Base-by-base conservation (phyloP, 2,113 vertebrate genomes). In the Podarcis muralis region DNA sequence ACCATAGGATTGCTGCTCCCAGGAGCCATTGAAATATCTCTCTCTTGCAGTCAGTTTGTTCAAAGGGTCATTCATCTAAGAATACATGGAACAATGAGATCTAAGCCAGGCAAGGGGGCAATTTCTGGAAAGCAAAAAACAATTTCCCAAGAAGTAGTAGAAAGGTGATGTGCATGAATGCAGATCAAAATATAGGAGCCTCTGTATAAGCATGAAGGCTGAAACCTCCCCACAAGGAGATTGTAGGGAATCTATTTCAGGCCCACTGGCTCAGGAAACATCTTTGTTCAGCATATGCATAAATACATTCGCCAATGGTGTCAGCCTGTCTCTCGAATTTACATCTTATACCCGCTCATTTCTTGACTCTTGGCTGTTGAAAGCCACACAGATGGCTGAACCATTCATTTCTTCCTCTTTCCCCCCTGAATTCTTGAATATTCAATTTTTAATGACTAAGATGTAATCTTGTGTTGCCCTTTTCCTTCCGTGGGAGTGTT, bases 371-470 rank as follows among this genome's bases (percentile, higher is more conserved):
- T 91, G 75, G 62, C 30, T 66, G 35, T 4, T 37, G 89, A 85
- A 93, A 93, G 86, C 83, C 1, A 12, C 6, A n/a, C 75, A 93
- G 12, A 88, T 88, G 79, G 72, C 30, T 83, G 62, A 43, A 88
- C 40, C 78, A 91, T 90, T 89, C 18, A 77, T 88, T 76, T 48
- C 2, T 88, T 43, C 59, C 12, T 30, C 0, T 32, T 85, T 65
- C 9, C 6, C 0, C 9, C 11, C 71, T 4, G 35, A 37, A 37
- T 74, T 79, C 53, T 83, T 87, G 68, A 16, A 87, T 78, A 83
- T 87, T 48, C 12, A 85, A 30, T 90, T 86, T 12, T 86, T 16
- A 81, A 77, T 84, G 82, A 89, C 72, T 30, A 59, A 77, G 13
- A 74, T 40, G 2, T 53, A 18, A 69, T 86, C 87, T 84, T 92